A percentile compares a stretch with the other conserved stretches of the same genome.
Conservation (phyloP, 1,140 invertebrate species). For the Oncopeltus fasciatus region DNA sequence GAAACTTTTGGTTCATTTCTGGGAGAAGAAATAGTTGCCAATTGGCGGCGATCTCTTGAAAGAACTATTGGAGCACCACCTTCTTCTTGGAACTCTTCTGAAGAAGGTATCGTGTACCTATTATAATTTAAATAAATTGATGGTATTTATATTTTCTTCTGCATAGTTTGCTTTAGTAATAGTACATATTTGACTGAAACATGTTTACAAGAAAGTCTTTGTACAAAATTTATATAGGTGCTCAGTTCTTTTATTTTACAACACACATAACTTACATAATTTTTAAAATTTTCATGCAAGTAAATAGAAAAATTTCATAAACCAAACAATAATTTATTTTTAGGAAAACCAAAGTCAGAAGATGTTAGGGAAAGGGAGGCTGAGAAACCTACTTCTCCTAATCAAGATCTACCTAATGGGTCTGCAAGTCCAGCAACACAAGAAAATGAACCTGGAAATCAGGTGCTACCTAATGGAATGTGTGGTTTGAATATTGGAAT, state of each 20-base stretch:
- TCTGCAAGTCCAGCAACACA: conserved; percentile 24
- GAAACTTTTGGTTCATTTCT: conserved; percentile 53
- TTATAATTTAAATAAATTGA: background rate
- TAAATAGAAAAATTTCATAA: background rate
- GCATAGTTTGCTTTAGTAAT: too few species aligned
- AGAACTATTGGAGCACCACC: conserved; percentile 39
- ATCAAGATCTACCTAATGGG: conserved; percentile 21
- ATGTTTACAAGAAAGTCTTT: too few species aligned
- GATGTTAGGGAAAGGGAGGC: conserved; percentile 8
- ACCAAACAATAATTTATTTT: background rate
- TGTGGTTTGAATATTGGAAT: conserved; percentile 33
- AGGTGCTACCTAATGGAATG: conserved; percentile 25
- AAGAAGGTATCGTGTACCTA: conserved; percentile 3
- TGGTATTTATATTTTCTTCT: background rate
- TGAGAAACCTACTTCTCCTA: conserved; percentile 15
- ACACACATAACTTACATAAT: background rate
- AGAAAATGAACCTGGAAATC: conserved; percentile 30
- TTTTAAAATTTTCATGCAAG: background rate
- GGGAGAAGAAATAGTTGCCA: conserved; percentile 61
- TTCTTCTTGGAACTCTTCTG: conserved; percentile 4
- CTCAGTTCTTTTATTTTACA: too few species aligned
- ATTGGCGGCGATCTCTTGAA: conserved; percentile 57
- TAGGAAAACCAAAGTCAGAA: conserved; percentile 20
- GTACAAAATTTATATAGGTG: too few species aligned
- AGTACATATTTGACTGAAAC: too few species aligned